Evolutionary conservation across 2,888 invertebrate genomes (phyloP), one percentile per base, ranked within the genome.

Genomic region (Panzeria rudis): DNA sequence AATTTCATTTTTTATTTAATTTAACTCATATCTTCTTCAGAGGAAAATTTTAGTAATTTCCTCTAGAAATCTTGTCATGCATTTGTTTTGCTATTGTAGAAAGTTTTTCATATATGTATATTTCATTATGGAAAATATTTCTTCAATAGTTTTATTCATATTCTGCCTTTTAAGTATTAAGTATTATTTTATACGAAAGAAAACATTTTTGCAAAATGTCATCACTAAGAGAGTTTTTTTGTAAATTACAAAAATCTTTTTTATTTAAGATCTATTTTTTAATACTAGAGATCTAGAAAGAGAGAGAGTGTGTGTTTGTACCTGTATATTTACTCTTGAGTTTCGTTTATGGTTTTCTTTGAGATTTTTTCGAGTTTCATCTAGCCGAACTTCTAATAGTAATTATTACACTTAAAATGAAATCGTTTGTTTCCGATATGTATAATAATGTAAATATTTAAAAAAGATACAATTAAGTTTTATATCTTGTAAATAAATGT

Each of bases 401-500:
- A 64, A 32, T 59, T 50, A n/a, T 41, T 50, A 29, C 41, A 72
- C 23, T 62, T 62, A 25, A 69, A 52, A 44, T 69, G 5, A 76
- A 80, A 80, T 77, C 71, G 80, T 72, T 80, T 84, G 79, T 79
- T 79, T 84, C 69, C 73, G 4, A 9, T 59, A 38, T 50, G 4
- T 47, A 44, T 62, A 52, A 38, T 35, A 47, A 62, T 73, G 68
- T 75, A 77, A 76, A 80, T 83, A 64, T 66, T 35, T 62, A 69
- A 61, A 35, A 35, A 44, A 44, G 4, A 15, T 44, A 69, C 56
- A 71, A 66, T 47, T 64, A 54, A 50, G 56, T 41, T 78, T 62
- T 52, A 50, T 62, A 81, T 62, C 54, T 77, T 84, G 81, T 84
- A 85, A 85, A 85, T 82, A 85, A 82, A 85, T 54, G 41, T 11